Evolutionary conservation across 2,888 invertebrate genomes (phyloP), one percentile per base, ranked within the genome.

Genomic region (Heliconius aoede): DNA sequence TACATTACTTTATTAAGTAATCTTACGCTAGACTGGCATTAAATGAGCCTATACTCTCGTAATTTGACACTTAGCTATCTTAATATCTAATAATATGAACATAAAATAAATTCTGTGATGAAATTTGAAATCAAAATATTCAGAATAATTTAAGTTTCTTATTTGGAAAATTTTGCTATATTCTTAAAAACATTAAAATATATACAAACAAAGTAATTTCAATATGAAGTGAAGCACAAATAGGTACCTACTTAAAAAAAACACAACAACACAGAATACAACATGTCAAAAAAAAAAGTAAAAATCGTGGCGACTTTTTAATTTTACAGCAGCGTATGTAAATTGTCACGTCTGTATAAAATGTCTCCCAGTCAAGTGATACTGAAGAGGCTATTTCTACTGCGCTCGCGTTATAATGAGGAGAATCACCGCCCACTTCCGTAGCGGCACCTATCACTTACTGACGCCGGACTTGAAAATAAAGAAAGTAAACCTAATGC

Each of bases 301-400:
- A n/a, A 55, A n/a, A 1, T 68, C 32, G 21, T 58, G 18, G 24
- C 30, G 9, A 24, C 18, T 36, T 72, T 72, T 40, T 72, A 61
- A 58, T 61, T 61, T 68, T 30, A 68, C 30, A 46, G 46, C 46
- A 61, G 24, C 68, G 46, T 61, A 77, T 74, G 65, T 72, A 67
- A 77, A 77, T 67, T 77, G 68, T 77, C 77, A 73, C 51, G 46
- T n/a, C n/a, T n/a, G n/a, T n/a, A n/a, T 75, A 69, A 75, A 75
- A 72, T 28, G 60, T 69, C 69, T 69, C 67, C 46, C 77, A 74
- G 51, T 77, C 65, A 67, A 74, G 64, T 68, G 72, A 28, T 72
- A 77, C 67, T 77, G 51, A 77, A 74, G 67, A 74, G 74, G 77
- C 77, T 72, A 77, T 77, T 74, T 72, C 67, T 72, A 61, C 60